phyloP scores from a whole-genome alignment of 2,888 invertebrate species.

The Diaprepes abbreviatus region DNA sequence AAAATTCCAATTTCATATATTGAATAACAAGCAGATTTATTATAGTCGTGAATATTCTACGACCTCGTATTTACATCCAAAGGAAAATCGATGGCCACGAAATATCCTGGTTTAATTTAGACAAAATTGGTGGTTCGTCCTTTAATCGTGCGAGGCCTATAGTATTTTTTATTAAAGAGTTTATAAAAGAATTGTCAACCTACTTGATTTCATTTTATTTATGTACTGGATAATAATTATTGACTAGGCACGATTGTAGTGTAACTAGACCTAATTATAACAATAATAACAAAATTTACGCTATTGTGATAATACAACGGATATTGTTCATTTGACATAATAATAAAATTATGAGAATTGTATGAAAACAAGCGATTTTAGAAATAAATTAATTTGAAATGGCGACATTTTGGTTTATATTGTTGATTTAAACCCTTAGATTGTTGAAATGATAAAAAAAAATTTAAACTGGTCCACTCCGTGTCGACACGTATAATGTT shows the following conservation, averaged over 20 bases:
- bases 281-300: neutral
- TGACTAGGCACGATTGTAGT: neutral
- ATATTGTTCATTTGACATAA: neutral
- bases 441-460: too few species aligned
- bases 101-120: constrained; percentile 25
- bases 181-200: neutral
- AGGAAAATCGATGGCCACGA: constrained; percentile 33
- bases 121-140: neutral
- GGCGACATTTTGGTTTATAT: neutral
- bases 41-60: constrained; percentile 24
- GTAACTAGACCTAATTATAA: neutral
- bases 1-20: neutral
- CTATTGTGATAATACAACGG: neutral
- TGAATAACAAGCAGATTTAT: constrained; percentile 14
- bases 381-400: neutral
- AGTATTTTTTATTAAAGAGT: neutral
- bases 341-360: neutral
- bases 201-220: neutral
- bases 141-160: neutral
- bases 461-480: too few species aligned
- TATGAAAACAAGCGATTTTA: neutral
- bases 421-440: too few species aligned
- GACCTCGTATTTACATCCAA: constrained; percentile 25
- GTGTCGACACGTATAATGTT: too few species aligned
- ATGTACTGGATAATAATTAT: constrained; percentile 1